Base-by-base conservation (phyloP, 2,113 vertebrate species). In the Mobula birostris region DNA sequence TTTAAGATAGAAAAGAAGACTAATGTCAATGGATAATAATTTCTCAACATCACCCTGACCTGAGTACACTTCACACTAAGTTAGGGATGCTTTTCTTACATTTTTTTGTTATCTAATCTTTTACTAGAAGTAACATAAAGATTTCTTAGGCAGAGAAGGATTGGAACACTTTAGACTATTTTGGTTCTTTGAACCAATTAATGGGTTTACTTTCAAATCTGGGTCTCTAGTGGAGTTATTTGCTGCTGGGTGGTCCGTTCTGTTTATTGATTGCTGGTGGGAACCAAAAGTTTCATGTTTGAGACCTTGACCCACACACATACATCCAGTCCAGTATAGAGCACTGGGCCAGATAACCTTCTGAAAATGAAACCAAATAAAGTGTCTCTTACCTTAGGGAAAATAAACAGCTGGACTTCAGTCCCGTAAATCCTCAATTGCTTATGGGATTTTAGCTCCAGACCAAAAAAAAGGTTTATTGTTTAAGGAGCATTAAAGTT, bases 331-430 rank as follows among this genome's bases (percentile, higher is more conserved):
- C 58, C 85, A 66, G 12, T 12, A 32, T 90, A 61, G n/a, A 32
- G 6, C 29, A 68, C 63, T 90, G n/a, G 85, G n/a, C 7, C 63
- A 7, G 85, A 14, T 66, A 90, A 29, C n/a, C 29, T 68, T 90
- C n/a, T 90, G 61, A 90, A 90, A 90, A 90, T 15, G 58, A 87
- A 87, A 87, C 29, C 5, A 68, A 66, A 36, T 90, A 90, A 90
- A 32, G 29, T 66, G 85, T 7, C 29, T 32, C 61, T 29, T 32
- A 90, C 63, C 32, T 5, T n/a, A 66, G 61, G 61, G 14, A n/a
- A 90, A 90, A 32, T 66, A 15, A 68, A 90, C n/a, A 66, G 85
- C 63, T 90, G 61, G 61, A 90, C 61, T 66, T 15, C 27, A 32
- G 61, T 7, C 29, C 29, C 63, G 2, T 7, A 7, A 66, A 11